A percentile compares a stretch with the other conserved stretches of the same genome.
Conservation (phyloP, 1,140 invertebrate species). For the Zaprionus ornatus region DNA sequence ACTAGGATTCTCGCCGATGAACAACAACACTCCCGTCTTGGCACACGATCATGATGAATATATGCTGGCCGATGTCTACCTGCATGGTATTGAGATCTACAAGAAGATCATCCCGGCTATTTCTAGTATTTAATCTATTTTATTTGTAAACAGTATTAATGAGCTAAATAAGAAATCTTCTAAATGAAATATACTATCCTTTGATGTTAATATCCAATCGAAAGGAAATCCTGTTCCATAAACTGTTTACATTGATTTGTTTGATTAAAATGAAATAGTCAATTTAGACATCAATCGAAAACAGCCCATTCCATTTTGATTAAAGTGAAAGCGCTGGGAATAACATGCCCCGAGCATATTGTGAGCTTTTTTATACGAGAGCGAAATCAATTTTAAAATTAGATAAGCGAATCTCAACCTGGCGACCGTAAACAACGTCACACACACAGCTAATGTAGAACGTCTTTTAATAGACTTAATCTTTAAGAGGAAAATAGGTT, state of each 20-base stretch:
- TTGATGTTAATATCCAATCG: neutral
- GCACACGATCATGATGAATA: constrained; percentile 92
- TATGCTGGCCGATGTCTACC: constrained; percentile 87
- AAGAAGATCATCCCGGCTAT: constrained; percentile 86
- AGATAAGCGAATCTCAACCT: neutral
- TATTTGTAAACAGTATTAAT: neutral
- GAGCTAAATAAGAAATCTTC: neutral
- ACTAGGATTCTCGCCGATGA: constrained; percentile 90
- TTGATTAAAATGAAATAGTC: neutral
- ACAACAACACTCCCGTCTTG: constrained; percentile 87
- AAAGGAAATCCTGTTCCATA: neutral
- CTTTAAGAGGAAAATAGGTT: too few species aligned
- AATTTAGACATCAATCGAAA: neutral
- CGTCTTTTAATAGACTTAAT: neutral
- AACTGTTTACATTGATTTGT: neutral
- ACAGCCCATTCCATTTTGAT: neutral
- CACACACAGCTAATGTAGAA: neutral
- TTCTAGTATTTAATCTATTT: constrained; percentile 80
- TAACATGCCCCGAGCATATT: neutral
- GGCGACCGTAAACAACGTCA: neutral
- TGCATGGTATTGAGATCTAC: constrained; percentile 89
- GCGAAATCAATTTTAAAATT: neutral
- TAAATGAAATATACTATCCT: neutral
- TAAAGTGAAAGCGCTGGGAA: neutral
- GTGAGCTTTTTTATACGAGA: neutral